Evolutionary conservation across 2,888 invertebrate species (phyloP).

Genomic region (Athrips mouffetella): DNA sequence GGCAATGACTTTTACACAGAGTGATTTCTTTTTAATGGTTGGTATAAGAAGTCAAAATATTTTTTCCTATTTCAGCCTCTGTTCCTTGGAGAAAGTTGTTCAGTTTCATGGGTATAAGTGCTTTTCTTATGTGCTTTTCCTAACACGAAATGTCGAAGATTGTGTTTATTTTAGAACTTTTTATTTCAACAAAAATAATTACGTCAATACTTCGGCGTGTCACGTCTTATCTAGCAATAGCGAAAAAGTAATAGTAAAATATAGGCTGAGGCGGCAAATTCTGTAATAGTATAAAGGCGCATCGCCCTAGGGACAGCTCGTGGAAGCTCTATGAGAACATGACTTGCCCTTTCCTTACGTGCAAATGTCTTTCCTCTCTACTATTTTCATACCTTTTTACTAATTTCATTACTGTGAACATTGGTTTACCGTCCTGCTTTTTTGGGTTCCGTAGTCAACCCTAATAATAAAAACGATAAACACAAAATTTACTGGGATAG

Average conservation of each 20-base stretch:
- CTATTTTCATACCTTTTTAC: too few relatives aligned
- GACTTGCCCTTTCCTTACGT: background rate
- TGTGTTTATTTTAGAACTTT: too few relatives aligned
- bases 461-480: too few relatives aligned
- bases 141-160: too few relatives aligned
- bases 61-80: background rate
- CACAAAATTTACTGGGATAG: too few relatives aligned
- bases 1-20: too few relatives aligned
- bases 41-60: background rate
- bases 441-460: too few relatives aligned
- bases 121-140: too few relatives aligned
- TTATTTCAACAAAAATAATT: background rate
- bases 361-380: background rate
- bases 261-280: background rate
- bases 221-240: background rate
- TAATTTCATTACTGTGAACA: too few relatives aligned
- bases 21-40: background rate
- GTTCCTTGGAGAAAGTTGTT: too few relatives aligned
- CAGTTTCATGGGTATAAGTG: too few relatives aligned
- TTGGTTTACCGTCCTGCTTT: too few relatives aligned
- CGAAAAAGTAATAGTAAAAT: constrained; percentile 16
- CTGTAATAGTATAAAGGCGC: background rate
- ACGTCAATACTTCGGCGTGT: background rate
- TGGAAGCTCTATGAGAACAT: background rate
- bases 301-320: background rate